Percentiles rank a stretch among this genome's conserved stretches.
Conservation (phyloP, 2,797 vertebrate species). For the Distichodus sexfasciatus region DNA sequence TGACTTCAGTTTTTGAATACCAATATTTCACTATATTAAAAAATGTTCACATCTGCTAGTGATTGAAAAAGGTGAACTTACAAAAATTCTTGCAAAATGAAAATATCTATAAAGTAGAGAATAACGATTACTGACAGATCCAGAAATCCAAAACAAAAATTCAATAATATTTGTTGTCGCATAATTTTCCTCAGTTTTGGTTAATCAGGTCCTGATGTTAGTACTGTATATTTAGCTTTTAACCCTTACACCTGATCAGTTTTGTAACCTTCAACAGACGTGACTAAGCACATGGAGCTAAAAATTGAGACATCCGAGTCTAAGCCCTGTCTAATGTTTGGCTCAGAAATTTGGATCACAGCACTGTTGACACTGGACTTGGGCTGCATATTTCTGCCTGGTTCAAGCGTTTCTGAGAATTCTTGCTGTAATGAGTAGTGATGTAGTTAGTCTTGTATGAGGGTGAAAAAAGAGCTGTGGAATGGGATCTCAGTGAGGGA, state of each 20-base stretch:
- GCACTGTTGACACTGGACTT: constrained; percentile 34
- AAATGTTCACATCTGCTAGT: too few species aligned
- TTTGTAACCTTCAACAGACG: not conserved
- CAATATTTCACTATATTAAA: too few species aligned
- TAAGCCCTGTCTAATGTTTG: not conserved
- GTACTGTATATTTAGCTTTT: not conserved
- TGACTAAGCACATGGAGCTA: not conserved
- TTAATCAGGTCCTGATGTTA: too few species aligned
- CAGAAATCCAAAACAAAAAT: too few species aligned
- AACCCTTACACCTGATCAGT: not conserved
- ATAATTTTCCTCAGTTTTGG: too few species aligned
- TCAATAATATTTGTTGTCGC: too few species aligned
- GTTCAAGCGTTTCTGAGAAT: constrained; percentile 37
- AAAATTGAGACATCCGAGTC: not conserved
- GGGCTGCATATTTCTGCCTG: not conserved
- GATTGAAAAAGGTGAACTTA: too few species aligned
- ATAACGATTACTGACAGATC: too few species aligned
- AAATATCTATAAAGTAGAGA: too few species aligned
- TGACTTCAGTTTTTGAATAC: too few species aligned
- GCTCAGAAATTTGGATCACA: not conserved
- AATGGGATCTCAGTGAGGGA: not conserved
- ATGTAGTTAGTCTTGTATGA: not conserved
- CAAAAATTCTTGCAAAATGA: too few species aligned
- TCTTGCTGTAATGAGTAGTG: constrained; percentile 3
- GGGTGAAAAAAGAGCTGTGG: not conserved